Evolutionary conservation across 2,888 invertebrate species (phyloP).

Genomic region (Oxyteleia sp.): DNA sequence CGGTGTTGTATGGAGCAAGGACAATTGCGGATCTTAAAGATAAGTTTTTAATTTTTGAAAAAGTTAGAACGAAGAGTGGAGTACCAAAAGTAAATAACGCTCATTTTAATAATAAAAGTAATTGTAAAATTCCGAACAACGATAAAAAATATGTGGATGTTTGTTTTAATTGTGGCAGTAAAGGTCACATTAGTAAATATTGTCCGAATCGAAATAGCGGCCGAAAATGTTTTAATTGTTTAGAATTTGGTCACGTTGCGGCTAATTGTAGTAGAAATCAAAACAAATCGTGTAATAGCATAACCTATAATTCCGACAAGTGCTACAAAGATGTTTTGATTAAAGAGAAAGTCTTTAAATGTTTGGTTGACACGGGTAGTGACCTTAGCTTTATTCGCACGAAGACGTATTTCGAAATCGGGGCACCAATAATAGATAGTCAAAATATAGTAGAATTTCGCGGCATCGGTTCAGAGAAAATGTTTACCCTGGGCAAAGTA

Average conservation of each 20-base stretch:
- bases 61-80: slow-evolving; percentile 40
- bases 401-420: no score
- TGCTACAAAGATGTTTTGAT: slow-evolving; percentile 48
- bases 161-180: slow-evolving; percentile 39
- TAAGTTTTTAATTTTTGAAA: slow-evolving; percentile 24
- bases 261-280: slow-evolving; percentile 17
- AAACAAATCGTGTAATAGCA: slow-evolving; percentile 17
- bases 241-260: slow-evolving; percentile 32
- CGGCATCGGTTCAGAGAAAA: slow-evolving; percentile 38
- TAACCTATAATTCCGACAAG: neutral
- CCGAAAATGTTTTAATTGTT: slow-evolving; percentile 35
- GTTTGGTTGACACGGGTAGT: slow-evolving; percentile 60
- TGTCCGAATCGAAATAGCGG: slow-evolving; percentile 15
- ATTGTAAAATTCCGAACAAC: neutral
- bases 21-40: slow-evolving; percentile 53
- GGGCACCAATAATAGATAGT: no score
- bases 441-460: slow-evolving; percentile 39
- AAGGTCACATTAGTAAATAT: slow-evolving; percentile 31
- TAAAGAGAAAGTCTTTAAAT: slow-evolving; percentile 34
- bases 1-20: slow-evolving; percentile 53
- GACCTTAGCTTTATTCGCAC: no score
- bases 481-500: slow-evolving; percentile 9
- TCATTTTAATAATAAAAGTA: slow-evolving; percentile 7
- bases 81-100: neutral
- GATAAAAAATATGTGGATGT: slow-evolving; percentile 8